Percentiles rank a stretch among this genome's conserved stretches.
These are phyloP conservation scores for Galaxea fascicularis DNA, from an alignment of 92 coral and sea anemone species.

Conservation along the genomic window DNA sequence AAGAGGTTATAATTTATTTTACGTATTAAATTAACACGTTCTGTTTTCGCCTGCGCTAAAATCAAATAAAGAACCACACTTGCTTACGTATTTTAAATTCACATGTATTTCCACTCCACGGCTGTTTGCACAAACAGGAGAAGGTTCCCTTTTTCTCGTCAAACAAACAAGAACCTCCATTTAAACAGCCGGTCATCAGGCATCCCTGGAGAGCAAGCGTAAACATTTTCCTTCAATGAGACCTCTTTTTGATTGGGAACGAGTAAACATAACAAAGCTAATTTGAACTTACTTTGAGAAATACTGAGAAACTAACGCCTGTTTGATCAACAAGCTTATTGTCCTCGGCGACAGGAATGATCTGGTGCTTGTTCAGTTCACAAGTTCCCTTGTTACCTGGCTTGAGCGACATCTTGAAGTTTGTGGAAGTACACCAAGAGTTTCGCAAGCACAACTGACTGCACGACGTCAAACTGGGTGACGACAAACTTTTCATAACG, in stretches of 20 bases:
- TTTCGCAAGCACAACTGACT: neutral
- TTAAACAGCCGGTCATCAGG: constrained; percentile 7
- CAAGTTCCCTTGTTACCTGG: constrained; percentile 1
- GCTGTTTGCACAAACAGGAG: constrained; percentile 12
- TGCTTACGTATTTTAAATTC: neutral
- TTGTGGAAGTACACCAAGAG: constrained; percentile 15
- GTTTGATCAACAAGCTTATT: neutral
- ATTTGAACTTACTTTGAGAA: neutral
- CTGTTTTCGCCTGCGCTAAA: too few relatives aligned
- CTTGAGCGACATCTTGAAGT: neutral
- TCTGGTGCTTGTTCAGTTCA: constrained; percentile 13
- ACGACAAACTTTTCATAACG: neutral
- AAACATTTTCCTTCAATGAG: neutral
- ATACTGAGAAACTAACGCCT: constrained; percentile 4
- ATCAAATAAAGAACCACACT: too few relatives aligned
- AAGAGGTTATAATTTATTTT: too few relatives aligned
- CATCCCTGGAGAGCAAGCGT: neutral
- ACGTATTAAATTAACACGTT: too few relatives aligned
- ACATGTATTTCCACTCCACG: constrained; percentile 24
- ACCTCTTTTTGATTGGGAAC: neutral
- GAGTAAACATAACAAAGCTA: neutral
- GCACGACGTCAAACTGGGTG: constrained; percentile 5
- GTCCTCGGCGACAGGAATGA: neutral
- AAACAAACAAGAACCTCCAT: constrained; percentile 19
- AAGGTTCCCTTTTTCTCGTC: neutral